These are phyloP conservation scores for Aurelia coerulea DNA, from an alignment of 30 jellyfish, hydroid and myxozoan genomes.

Conservation along the genomic window DNA sequence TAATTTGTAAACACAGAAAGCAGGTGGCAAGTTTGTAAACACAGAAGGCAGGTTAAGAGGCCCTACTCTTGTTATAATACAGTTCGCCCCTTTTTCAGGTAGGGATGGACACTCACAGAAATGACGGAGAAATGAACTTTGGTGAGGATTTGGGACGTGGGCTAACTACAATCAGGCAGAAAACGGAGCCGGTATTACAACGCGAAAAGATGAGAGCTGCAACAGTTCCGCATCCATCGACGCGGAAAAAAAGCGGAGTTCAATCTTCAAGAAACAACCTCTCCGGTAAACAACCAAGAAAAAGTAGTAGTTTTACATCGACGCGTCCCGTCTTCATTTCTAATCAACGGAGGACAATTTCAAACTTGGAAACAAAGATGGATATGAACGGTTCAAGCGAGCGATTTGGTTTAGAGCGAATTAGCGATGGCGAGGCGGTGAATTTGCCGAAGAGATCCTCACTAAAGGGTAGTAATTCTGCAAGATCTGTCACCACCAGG, in stretches of 20 bases:
- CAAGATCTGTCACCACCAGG: no score
- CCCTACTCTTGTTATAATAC: no score
- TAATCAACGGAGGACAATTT: slow-evolving; percentile 26
- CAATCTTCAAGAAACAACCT: background rate
- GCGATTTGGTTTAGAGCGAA: background rate
- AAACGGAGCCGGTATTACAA: background rate
- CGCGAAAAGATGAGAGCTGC: background rate
- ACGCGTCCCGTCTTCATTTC: background rate
- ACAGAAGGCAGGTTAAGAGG: no score
- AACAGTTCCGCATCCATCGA: background rate
- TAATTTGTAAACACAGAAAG: no score
- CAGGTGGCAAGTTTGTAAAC: no score
- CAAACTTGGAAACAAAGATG: slow-evolving; percentile 23
- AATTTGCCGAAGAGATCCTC: no score
- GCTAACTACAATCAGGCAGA: no score
- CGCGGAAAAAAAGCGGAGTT: background rate
- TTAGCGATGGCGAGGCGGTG: background rate
- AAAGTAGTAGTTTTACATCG: background rate
- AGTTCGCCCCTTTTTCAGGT: no score
- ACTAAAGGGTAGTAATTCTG: no score
- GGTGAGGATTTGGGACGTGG: no score
- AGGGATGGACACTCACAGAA: no score
- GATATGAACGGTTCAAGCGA: background rate
- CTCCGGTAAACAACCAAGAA: background rate
- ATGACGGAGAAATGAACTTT: no score